Evolutionary conservation across 2,797 vertebrate genomes (phyloP), one percentile per base, ranked within the genome.

Genomic region (Sebastes trivittatus): DNA sequence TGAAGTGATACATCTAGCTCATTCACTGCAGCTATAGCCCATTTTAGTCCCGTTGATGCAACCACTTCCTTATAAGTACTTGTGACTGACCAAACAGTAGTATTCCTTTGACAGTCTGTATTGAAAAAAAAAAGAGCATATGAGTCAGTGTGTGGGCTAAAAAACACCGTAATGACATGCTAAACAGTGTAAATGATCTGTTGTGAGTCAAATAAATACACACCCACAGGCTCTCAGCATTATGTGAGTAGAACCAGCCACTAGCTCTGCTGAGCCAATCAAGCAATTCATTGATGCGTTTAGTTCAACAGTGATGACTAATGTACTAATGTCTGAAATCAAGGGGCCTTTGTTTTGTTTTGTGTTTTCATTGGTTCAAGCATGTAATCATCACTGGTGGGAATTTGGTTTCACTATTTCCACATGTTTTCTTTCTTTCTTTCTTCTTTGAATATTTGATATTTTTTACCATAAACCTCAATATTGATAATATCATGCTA

Each of bases 141-240:
- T 10, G 42, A 59, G 64, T 75, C 63, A 73, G 23, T 70, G 69
- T 72, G 79, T 81, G 85, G 78, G 86, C 59, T 85, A 67, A 83
- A 83, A 92, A 89, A 78, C 64, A 61, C 69, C 25, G 64, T 93
- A 94, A 94, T 94, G 91, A 94, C 66, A 92, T 94, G 91, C 88
- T 93, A 93, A 93, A 90, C 66, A 64, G 87, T 93, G 90, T 92
- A 92, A 95, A 93, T 84, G 82, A 85, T 89, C 74, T 85, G 82
- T 83, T 90, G 86, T 82, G 81, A 88, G 87, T 88, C 93, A 95
- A 80, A 87, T 89, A 93, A 93, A 94, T 86, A 86, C 71, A 87
- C 92, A 83, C 89, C 92, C 90, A 84, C 92, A 23, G 77, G 72
- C 88, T 90, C 88, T 88, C 66, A 86, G 87, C 82, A 81, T 86